A percentile compares a stretch with the other conserved stretches of the same genome.
phyloP scores from a whole-genome alignment of 2,113 vertebrate species.

The Tyrannus savana region DNA sequence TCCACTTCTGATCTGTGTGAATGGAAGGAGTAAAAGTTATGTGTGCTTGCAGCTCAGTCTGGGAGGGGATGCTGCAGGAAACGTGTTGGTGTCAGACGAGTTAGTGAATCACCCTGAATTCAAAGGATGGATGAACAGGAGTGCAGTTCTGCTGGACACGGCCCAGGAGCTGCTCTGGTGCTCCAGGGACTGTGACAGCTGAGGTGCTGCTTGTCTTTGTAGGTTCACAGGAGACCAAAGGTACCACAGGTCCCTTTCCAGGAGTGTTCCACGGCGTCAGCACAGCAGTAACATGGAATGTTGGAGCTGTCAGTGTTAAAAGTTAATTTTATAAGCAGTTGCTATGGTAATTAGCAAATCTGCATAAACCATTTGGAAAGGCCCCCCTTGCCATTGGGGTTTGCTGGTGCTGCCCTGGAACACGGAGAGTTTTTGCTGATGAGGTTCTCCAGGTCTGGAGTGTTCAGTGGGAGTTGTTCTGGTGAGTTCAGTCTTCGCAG shows the following conservation, averaged over 20 bases:
- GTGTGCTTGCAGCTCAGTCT: background rate
- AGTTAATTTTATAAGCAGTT: background rate
- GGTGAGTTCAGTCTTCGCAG: background rate
- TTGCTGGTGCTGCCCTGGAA: background rate
- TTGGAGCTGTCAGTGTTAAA: background rate
- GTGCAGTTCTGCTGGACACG: rapidly evolving
- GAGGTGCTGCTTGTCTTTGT: background rate
- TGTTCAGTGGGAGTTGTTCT: background rate
- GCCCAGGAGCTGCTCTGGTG: background rate
- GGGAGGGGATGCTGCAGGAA: background rate
- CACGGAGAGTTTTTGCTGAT: rapidly evolving
- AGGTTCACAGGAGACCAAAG: background rate
- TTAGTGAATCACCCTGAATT: background rate
- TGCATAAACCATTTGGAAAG: background rate
- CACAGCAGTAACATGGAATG: background rate
- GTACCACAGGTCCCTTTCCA: background rate
- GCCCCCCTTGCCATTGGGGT: background rate
- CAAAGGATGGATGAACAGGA: background rate
- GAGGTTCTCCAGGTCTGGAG: background rate
- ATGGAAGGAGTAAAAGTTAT: slow-evolving; percentile 30
- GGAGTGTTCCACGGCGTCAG: background rate
- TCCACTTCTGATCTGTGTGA: slow-evolving; percentile 28
- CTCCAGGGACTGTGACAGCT: background rate
- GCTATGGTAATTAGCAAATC: background rate
- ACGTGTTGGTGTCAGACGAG: background rate